Percentiles rank a stretch among this genome's conserved stretches.
These are phyloP conservation scores for Balaeniceps rex DNA, from an alignment of 2,113 vertebrate species.

Conservation along the genomic window DNA sequence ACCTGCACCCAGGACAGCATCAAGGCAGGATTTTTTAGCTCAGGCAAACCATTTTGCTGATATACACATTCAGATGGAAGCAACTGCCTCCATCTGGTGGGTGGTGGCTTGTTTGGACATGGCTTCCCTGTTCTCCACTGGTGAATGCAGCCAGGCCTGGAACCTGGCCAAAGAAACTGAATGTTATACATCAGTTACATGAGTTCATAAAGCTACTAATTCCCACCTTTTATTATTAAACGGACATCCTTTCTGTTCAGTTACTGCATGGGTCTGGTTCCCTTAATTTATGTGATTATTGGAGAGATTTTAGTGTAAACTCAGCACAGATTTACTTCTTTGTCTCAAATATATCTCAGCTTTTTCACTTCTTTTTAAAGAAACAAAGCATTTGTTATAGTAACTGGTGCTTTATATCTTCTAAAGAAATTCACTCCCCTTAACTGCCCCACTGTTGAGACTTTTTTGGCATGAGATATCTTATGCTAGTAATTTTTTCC, in stretches of 20 bases:
- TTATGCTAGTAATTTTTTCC: not conserved
- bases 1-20: not conserved
- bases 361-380: not conserved
- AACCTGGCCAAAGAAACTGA: not conserved
- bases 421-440: not conserved
- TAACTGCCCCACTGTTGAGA: not conserved
- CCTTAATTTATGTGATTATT: not conserved
- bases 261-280: not conserved
- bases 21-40: not conserved
- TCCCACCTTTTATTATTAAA: not conserved
- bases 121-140: not conserved
- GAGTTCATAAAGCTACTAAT: not conserved
- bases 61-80: not conserved
- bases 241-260: not conserved
- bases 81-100: not conserved
- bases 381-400: not conserved
- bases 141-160: not conserved
- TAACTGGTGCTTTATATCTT: not conserved
- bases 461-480: not conserved
- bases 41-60: not conserved
- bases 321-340: not conserved
- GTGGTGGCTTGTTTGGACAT: not conserved
- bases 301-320: not conserved
- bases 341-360: not conserved
- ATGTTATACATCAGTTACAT: not conserved